A percentile compares a stretch with the other conserved stretches of the same genome.
Evolutionary conservation across 2,797 vertebrate genomes (phyloP).

Genomic region (Malurus splendens): DNA sequence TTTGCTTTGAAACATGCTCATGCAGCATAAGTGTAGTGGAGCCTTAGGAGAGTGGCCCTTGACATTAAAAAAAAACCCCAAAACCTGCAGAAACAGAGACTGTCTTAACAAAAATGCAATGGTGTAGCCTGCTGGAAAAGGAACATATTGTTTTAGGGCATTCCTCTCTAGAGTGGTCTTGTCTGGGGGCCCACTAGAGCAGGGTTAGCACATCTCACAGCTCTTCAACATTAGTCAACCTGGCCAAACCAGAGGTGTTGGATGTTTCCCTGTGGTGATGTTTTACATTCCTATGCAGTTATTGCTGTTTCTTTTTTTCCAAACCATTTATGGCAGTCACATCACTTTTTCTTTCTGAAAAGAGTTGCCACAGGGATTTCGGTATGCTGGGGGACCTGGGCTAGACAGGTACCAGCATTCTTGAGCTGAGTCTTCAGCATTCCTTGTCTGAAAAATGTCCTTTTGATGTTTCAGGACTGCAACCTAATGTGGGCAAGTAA

Average conservation of each 20-base stretch:
- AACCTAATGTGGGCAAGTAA: rapidly evolving
- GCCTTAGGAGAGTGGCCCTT: not conserved
- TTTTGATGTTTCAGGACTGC: not conserved
- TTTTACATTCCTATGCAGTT: not conserved
- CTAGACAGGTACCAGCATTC: not conserved
- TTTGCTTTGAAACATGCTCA: not conserved
- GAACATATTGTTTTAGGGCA: not conserved
- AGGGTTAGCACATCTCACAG: not conserved
- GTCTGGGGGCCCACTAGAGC: not conserved
- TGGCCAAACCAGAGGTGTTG: not conserved
- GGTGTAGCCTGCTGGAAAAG: not conserved
- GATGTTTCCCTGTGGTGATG: not conserved
- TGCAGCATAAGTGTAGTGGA: not conserved
- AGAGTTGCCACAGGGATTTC: not conserved
- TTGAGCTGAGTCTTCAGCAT: not conserved
- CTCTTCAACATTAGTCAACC: not conserved
- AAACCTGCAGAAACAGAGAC: not conserved
- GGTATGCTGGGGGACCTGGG: not conserved
- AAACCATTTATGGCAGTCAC: not conserved
- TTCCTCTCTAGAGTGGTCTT: not conserved
- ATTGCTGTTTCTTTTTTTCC: not conserved
- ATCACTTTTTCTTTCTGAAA: not conserved
- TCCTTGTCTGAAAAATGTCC: not conserved
- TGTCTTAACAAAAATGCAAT: not conserved
- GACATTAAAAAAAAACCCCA: not conserved